Evolutionary conservation across 2,797 vertebrate genomes (phyloP).

Genomic region (Lagorchestes hirsutus): DNA sequence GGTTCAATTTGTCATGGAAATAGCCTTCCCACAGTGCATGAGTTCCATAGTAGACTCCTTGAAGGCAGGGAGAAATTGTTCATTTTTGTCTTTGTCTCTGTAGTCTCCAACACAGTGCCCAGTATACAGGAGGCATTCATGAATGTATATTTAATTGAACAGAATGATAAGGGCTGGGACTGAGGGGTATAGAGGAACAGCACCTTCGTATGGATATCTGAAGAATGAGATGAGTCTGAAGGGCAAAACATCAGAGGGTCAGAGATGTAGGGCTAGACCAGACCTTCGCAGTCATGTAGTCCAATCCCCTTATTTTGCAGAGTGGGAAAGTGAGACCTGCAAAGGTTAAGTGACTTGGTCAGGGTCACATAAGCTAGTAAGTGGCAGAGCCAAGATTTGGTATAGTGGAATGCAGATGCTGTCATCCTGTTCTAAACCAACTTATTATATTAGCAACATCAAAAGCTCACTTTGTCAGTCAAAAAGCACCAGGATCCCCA

Average conservation of each 20-base stretch:
- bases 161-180: neutral
- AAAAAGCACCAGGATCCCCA: neutral
- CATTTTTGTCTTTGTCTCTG: neutral
- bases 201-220: neutral
- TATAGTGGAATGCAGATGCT: neutral
- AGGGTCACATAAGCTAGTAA: neutral
- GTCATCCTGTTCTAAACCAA: neutral
- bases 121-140: neutral
- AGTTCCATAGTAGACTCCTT: neutral
- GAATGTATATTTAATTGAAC: neutral
- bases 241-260: neutral
- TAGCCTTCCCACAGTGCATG: neutral
- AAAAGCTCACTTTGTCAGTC: neutral
- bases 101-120: neutral
- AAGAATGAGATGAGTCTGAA: neutral
- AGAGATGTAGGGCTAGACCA: neutral
- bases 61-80: neutral
- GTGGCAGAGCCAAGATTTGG: neutral
- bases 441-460: neutral
- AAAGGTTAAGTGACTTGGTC: neutral
- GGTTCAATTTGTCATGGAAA: conserved; percentile 30
- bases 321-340: neutral
- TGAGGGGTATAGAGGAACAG: neutral
- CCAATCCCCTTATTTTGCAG: neutral
- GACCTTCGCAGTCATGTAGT: neutral